These are phyloP conservation scores for Hydroisotoma schaefferi DNA, from an alignment of 2,888 invertebrate genomes.

Conservation along the genomic window DNA sequence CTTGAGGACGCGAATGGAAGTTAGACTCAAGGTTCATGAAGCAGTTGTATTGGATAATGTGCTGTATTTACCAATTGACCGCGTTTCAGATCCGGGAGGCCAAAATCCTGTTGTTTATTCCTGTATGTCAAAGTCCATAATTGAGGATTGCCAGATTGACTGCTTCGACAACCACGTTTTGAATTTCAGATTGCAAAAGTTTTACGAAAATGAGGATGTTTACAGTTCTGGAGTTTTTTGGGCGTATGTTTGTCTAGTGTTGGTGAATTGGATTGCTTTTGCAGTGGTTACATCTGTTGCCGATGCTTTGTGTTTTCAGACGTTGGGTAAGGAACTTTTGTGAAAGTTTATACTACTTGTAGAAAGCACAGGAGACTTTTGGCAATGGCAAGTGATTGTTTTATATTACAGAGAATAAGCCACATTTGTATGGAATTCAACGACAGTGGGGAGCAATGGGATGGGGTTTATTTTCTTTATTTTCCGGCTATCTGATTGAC, in stretches of 20 bases:
- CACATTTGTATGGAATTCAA: constrained; percentile 76
- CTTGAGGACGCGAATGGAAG: background rate
- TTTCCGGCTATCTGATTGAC: constrained; percentile 76
- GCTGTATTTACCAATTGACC: constrained; percentile 12
- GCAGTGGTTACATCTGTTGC: constrained; percentile 82
- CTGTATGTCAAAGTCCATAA: constrained; percentile 3
- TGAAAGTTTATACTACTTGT: background rate
- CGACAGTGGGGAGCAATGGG: constrained; percentile 84
- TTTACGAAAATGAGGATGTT: background rate
- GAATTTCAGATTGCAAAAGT: background rate
- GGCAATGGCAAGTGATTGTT: background rate
- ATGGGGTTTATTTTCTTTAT: constrained; percentile 73
- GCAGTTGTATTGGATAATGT: background rate
- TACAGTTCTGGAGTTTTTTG: constrained; percentile 61
- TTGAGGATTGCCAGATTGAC: constrained; percentile 27
- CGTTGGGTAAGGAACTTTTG: constrained; percentile 65
- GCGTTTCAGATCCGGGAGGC: constrained; percentile 3
- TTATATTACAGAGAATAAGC: constrained; percentile 60
- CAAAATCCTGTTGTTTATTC: constrained; percentile 7
- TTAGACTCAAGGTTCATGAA: background rate
- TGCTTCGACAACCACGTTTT: constrained; percentile 23
- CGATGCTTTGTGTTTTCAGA: constrained; percentile 83
- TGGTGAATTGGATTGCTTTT: constrained; percentile 78
- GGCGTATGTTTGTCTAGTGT: constrained; percentile 70
- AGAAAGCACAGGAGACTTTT: background rate